Evolutionary conservation across 2,888 invertebrate genomes (phyloP).

Genomic region (Axea sp.): DNA sequence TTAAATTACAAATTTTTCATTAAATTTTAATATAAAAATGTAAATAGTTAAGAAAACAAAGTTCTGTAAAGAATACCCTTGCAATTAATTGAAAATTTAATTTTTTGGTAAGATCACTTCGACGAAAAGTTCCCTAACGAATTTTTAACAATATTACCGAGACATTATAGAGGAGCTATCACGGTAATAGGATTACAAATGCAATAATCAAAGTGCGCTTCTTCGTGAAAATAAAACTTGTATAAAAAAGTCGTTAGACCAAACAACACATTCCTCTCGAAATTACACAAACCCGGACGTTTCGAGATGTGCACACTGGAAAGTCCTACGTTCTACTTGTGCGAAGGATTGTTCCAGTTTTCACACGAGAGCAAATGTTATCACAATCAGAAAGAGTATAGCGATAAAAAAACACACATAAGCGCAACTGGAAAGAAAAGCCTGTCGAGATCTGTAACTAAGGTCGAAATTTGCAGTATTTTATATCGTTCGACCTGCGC

Average conservation of each 20-base stretch:
- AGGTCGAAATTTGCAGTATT: constrained; percentile 23
- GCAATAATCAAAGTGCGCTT: too few species aligned
- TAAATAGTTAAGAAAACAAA: too few species aligned
- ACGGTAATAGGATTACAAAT: too few species aligned
- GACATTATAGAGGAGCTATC: too few species aligned
- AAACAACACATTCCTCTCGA: constrained; percentile 13
- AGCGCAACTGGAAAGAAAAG: neutral
- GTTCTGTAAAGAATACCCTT: too few species aligned
- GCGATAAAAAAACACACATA: constrained; percentile 11
- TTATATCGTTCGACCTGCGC: constrained; percentile 1
- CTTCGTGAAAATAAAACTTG: too few species aligned
- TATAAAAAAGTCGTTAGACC: constrained; percentile 23
- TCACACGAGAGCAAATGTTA: constrained; percentile 10
- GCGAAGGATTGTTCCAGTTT: constrained; percentile 21
- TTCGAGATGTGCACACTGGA: constrained; percentile 1
- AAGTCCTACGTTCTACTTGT: constrained; percentile 8
- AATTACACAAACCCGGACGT: constrained; percentile 26
- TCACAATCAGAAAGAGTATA: constrained; percentile 6
- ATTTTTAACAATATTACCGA: too few species aligned
- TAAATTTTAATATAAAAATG: too few species aligned
- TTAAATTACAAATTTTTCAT: too few species aligned
- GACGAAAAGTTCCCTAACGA: too few species aligned
- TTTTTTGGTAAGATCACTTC: too few species aligned
- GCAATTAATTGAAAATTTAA: too few species aligned
- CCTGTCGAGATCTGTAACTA: neutral